Evolutionary conservation across 2,888 invertebrate genomes (phyloP).

Genomic region (Salpingus planirostris): DNA sequence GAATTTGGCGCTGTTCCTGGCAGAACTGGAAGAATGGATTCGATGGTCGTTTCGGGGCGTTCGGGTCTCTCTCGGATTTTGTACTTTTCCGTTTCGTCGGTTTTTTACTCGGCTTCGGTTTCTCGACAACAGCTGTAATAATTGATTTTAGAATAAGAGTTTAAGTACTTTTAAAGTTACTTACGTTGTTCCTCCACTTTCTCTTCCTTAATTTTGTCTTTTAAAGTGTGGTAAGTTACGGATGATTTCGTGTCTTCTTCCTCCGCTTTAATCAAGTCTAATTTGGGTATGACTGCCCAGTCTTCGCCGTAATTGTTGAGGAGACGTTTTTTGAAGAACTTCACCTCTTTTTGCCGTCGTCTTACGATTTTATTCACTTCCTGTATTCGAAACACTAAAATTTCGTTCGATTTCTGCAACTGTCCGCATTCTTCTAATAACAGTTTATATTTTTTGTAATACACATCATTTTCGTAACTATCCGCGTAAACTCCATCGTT

Average conservation of each 20-base stretch:
- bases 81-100: slow-evolving; percentile 50
- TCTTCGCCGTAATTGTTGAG: slow-evolving; percentile 61
- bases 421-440: slow-evolving; percentile 65
- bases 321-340: slow-evolving; percentile 57
- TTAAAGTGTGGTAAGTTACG: slow-evolving; percentile 24
- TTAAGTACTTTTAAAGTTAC: slow-evolving; percentile 3
- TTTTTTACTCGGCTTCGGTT: too few species aligned
- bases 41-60: slow-evolving; percentile 69
- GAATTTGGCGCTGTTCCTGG: slow-evolving; percentile 65
- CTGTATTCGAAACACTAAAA: slow-evolving; percentile 62
- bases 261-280: slow-evolving; percentile 40
- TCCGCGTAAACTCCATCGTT: slow-evolving; percentile 45
- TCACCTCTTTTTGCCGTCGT: slow-evolving; percentile 58
- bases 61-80: slow-evolving; percentile 55
- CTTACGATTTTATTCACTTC: slow-evolving; percentile 61
- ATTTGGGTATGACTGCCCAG: slow-evolving; percentile 44
- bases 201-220: slow-evolving; percentile 34
- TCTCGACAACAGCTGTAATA: too few species aligned
- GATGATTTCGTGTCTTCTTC: slow-evolving; percentile 41
- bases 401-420: slow-evolving; percentile 68
- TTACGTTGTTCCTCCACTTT: slow-evolving; percentile 27
- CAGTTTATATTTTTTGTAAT: slow-evolving; percentile 65
- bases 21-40: slow-evolving; percentile 77
- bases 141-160: slow-evolving; percentile 4
- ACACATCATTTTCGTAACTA: slow-evolving; percentile 54